Base-by-base conservation (phyloP, 2,797 vertebrate species). In the Coregonus suidteri region DNA sequence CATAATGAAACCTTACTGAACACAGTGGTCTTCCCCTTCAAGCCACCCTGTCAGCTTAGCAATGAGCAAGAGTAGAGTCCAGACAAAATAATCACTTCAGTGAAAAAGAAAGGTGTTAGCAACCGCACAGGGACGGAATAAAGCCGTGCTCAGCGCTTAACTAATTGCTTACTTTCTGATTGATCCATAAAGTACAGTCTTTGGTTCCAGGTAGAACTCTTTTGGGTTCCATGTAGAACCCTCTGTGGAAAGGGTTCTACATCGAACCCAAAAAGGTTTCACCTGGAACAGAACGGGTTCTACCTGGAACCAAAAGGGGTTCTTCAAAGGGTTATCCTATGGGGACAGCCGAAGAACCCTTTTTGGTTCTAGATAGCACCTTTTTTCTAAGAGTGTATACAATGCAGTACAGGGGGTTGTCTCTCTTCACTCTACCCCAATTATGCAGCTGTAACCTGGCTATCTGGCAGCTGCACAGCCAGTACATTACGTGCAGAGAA, bases 401-500 rank as follows among this genome's bases (percentile, higher is more conserved):
- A 47, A 7, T 47, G 41, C 2, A 47, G 41, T 47, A 47, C 41
- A 47, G 41, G 68, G 9, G 37, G 20, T 30, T 9, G 69, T 75
- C 66, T 77, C 59, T 62, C n/a, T 25, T 25, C 7, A 59, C 56
- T 59, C 56, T 59, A 1, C 53, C 41, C 41, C 9, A 9, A 47
- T 47, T 47, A 2, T 47, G 41, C 53, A 82, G 79, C 76, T 80
- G 77, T 54, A 79, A 62, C 71, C 76, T 56, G 47, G 47, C 73
- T 51, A 62, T 72, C 71, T 77, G 83, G 68, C 82, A 84, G 76
- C 85, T 83, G 82, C 53, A 0, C 9, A 37, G 54, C 15, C 62
- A 77, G 77, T 72, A 37, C 31, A 59, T n/a, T 25, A 62, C 2
- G 15, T 75, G 30, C 20, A 66, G 76, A 71, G 30, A 76, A 52